Conservation (phyloP, 2,888 invertebrate species). For the Coelogynopora nodosa region DNA sequence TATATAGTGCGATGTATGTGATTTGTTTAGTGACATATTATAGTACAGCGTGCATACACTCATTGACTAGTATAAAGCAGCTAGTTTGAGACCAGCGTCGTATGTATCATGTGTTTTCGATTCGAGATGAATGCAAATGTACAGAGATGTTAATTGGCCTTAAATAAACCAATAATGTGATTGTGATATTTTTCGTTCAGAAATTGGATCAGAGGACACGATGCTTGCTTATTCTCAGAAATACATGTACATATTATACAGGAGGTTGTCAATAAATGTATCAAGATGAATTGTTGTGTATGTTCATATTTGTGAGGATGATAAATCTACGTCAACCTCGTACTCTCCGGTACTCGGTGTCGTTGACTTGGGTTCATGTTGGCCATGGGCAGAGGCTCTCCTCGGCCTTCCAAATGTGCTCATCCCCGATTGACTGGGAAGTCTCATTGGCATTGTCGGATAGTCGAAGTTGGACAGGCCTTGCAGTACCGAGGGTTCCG, state of each 20-base stretch:
- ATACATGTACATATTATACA: too few relatives aligned
- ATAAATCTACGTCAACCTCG: neutral
- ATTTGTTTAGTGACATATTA: neutral
- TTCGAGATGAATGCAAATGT: neutral
- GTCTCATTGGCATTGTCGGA: neutral
- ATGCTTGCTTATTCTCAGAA: too few relatives aligned
- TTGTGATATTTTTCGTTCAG: neutral
- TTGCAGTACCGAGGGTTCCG: neutral
- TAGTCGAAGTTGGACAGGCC: neutral
- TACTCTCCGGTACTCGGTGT: neutral
- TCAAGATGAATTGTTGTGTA: too few relatives aligned
- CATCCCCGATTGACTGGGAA: slow-evolving; percentile 10
- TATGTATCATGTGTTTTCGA: neutral
- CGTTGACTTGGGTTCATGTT: neutral
- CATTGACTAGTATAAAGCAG: neutral
- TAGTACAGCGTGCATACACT: neutral
- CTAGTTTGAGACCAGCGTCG: neutral
- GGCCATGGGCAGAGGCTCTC: neutral
- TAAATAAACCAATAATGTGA: neutral
- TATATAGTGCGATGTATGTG: neutral
- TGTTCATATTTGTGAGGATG: neutral
- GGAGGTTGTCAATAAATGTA: too few relatives aligned
- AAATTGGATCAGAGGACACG: too few relatives aligned
- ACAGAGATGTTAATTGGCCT: neutral
- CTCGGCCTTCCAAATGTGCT: neutral